A percentile compares a stretch with the other conserved stretches of the same genome.
Conservation (phyloP, 2,888 invertebrate species). For the Hydraecia micacea region DNA sequence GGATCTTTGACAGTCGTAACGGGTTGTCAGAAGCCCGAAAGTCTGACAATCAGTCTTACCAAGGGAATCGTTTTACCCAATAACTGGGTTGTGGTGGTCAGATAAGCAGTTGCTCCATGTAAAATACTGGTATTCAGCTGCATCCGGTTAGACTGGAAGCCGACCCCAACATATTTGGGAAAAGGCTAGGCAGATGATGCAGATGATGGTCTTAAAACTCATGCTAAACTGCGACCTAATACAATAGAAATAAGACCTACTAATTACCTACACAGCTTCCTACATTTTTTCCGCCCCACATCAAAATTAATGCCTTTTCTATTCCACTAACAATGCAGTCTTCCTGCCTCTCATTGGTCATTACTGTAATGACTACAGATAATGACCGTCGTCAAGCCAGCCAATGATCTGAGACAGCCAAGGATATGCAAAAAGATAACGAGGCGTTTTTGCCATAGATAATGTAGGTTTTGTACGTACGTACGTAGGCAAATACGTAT, state of each 20-base stretch:
- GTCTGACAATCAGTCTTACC: no score
- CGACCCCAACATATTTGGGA: no score
- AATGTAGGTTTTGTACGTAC: conserved; percentile 44
- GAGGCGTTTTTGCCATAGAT: conserved; percentile 56
- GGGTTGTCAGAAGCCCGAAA: no score
- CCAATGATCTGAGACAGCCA: conserved; percentile 81
- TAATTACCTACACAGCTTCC: conserved; percentile 32
- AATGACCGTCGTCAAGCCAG: conserved; percentile 77
- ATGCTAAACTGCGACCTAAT: not conserved
- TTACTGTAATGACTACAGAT: conserved; percentile 72
- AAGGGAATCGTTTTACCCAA: no score
- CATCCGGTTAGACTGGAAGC: no score
- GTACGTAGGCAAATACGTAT: conserved; percentile 16
- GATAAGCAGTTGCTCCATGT: no score
- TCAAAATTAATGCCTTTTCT: conserved; percentile 35
- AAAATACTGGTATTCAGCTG: no score
- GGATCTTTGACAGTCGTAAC: no score
- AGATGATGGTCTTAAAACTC: no score
- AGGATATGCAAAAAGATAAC: conserved; percentile 84
- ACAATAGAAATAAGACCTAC: not conserved
- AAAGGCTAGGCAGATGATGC: no score
- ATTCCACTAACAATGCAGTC: conserved; percentile 61
- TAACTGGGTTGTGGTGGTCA: no score
- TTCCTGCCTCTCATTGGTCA: conserved; percentile 71
- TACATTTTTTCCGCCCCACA: conserved; percentile 47